phyloP scores from a whole-genome alignment of 2,113 vertebrate genomes.

The Camelus bactrianus region DNA sequence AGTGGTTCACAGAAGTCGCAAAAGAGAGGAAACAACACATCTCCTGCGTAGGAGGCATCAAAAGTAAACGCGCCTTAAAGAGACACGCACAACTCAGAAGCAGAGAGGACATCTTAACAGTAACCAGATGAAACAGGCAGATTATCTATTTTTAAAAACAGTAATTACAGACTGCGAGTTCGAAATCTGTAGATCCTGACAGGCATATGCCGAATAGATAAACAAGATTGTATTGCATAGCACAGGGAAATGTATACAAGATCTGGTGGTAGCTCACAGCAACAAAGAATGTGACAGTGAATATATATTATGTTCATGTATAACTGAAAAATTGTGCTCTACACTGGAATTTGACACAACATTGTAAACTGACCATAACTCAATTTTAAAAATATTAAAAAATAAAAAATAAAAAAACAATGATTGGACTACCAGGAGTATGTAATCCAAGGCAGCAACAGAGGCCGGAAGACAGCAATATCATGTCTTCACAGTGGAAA shows the following conservation, averaged over 20 bases:
- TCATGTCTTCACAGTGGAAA: not conserved
- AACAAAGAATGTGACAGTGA: too few relatives aligned
- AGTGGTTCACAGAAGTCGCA: not conserved
- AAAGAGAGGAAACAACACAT: not conserved
- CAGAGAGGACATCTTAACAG: not conserved
- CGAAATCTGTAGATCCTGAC: too few relatives aligned
- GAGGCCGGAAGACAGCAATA: not conserved
- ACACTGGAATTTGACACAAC: too few relatives aligned
- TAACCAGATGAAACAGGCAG: not conserved
- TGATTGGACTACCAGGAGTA: not conserved
- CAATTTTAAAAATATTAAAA: too few relatives aligned
- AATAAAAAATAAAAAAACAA: not conserved
- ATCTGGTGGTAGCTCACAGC: too few relatives aligned
- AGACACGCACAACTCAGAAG: not conserved
- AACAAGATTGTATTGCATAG: too few relatives aligned
- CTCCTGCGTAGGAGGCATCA: not conserved
- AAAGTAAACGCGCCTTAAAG: constrained; percentile 2
- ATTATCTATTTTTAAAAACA: not conserved
- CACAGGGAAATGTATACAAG: too few relatives aligned
- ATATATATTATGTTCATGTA: too few relatives aligned
- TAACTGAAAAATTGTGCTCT: too few relatives aligned
- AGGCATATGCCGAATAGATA: too few relatives aligned
- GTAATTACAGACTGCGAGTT: too few relatives aligned
- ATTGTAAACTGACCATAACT: too few relatives aligned
- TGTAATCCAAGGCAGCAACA: not conserved